These are phyloP conservation scores for Mesoligia furuncula DNA, from an alignment of 2,888 invertebrate genomes.

Conservation along the genomic window DNA sequence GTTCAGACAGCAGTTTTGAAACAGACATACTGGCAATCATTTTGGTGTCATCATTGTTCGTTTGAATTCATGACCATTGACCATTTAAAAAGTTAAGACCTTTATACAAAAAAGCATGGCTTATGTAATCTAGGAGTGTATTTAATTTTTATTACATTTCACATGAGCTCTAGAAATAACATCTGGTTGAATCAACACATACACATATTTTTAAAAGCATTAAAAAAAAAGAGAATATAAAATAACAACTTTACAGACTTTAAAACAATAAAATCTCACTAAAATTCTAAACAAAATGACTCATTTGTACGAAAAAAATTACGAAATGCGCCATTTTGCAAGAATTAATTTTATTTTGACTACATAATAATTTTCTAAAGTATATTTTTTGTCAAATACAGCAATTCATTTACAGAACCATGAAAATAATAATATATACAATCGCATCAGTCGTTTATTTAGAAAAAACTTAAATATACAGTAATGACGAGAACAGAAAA, in stretches of 20 bases:
- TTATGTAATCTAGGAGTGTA: background rate
- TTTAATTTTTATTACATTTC: background rate
- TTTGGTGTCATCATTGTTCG: background rate
- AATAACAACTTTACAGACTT: slow-evolving; percentile 11
- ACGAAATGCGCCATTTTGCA: background rate
- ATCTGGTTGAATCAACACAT: background rate
- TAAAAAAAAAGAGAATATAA: background rate
- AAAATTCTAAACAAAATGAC: slow-evolving; percentile 17
- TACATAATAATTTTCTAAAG: slow-evolving; percentile 38
- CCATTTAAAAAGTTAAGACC: background rate
- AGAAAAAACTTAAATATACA: slow-evolving; percentile 61
- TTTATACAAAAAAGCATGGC: background rate
- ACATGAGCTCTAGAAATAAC: background rate
- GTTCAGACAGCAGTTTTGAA: background rate
- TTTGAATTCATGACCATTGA: background rate
- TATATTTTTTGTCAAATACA: slow-evolving; percentile 52
- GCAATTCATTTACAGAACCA: slow-evolving; percentile 48
- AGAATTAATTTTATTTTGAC: slow-evolving; percentile 32
- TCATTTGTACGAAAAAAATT: background rate
- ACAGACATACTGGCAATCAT: background rate
- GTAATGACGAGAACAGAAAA: slow-evolving; percentile 23
- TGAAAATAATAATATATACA: slow-evolving; percentile 65
- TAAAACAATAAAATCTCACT: slow-evolving; percentile 34
- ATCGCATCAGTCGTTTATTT: slow-evolving; percentile 66
- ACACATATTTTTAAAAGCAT: background rate